Base-by-base conservation (phyloP, 1,140 invertebrate species). In the Matsumurasca onukii region DNA sequence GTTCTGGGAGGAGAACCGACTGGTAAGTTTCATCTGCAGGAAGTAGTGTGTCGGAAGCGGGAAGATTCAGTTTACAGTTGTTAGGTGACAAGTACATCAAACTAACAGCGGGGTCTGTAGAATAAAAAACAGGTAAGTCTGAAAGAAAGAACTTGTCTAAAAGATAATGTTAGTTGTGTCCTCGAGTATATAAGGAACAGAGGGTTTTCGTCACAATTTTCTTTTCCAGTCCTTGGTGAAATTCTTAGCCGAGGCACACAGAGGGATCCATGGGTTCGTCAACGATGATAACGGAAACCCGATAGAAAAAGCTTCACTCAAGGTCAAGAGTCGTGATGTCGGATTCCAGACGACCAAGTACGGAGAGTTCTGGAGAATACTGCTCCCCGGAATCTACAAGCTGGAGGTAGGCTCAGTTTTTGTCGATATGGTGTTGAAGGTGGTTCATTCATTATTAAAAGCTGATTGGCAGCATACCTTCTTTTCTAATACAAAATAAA, bases 1-100 rank as follows among this genome's bases (percentile, higher is more conserved):
- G 73, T 98, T 97, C 79, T 99, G 98, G 98, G 86, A 91, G 70
- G 94, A 98, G 73, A 99, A 99, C 80, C 89, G 92, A 82, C 86
- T 90, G 80, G 91, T 93, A 76, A 80, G 81, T 73, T 15, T 15
- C 12, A 15, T 52, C n/a, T 45, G 39, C 39, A 12, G n/a, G n/a
- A n/a, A n/a, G n/a, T n/a, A n/a, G n/a, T n/a, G n/a, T n/a, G n/a
- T n/a, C n/a, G n/a, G n/a, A n/a, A n/a, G n/a, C n/a, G n/a, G n/a
- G n/a, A n/a, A n/a, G n/a, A n/a, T n/a, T n/a, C n/a, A n/a, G n/a
- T n/a, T n/a, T n/a, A n/a, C n/a, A n/a, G n/a, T n/a, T n/a, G n/a
- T n/a, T n/a, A n/a, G n/a, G n/a, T n/a, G n/a, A n/a, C n/a, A n/a
- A n/a, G n/a, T n/a, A n/a, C n/a, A n/a, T n/a, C n/a, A n/a, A n/a